A percentile compares a stretch with the other conserved stretches of the same genome.
These are phyloP conservation scores for Rallus limicola DNA, from an alignment of 2,113 vertebrate genomes.

Conservation along the genomic window DNA sequence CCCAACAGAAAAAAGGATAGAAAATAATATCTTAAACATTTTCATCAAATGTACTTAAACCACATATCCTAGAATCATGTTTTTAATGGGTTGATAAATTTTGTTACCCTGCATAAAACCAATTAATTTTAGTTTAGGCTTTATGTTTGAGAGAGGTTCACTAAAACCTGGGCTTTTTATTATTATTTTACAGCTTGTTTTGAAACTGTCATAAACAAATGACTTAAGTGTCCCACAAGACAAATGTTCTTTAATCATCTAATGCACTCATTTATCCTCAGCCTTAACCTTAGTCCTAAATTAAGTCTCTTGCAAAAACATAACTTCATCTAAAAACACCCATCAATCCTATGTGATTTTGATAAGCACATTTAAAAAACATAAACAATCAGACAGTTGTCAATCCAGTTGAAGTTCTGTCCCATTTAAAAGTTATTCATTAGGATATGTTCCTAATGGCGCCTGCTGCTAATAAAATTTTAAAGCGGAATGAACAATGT, in stretches of 20 bases:
- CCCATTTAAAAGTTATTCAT: constrained; percentile 73
- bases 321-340: constrained; percentile 84
- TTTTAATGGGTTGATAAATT: constrained; percentile 39
- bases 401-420: constrained; percentile 73
- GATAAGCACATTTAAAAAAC: constrained; percentile 80
- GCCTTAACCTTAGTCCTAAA: constrained; percentile 86
- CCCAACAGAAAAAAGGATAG: not conserved
- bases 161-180: constrained; percentile 63
- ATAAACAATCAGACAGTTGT: constrained; percentile 80
- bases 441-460: constrained; percentile 51
- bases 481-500: constrained; percentile 48
- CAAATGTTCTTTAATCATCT: constrained; percentile 93
- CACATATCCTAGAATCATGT: constrained; percentile 3
- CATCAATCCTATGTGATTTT: constrained; percentile 85
- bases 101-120: constrained; percentile 46
- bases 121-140: constrained; percentile 55
- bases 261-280: constrained; percentile 89
- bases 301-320: constrained; percentile 84
- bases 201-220: constrained; percentile 85
- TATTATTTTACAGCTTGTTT: constrained; percentile 73
- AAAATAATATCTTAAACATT: not conserved
- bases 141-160: constrained; percentile 45
- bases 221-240: constrained; percentile 81
- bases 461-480: constrained; percentile 54
- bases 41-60: constrained; percentile 17